A percentile compares a stretch with the other conserved stretches of the same genome.
phyloP scores from a whole-genome alignment of 1,140 invertebrate species.

The Trypoxylus dichotomus region DNA sequence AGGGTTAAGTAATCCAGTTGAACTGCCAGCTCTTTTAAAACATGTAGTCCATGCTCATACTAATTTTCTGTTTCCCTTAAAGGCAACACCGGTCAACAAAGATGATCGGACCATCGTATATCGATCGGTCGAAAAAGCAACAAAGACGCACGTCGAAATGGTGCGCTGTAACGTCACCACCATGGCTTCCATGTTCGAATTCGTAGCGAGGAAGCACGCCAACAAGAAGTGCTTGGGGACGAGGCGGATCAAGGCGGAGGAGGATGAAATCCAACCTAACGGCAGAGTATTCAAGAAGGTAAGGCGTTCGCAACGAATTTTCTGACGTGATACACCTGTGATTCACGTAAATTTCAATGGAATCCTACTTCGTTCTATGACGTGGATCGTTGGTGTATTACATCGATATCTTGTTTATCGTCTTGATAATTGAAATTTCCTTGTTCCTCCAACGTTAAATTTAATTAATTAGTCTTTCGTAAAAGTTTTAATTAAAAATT shows the following conservation, averaged over 20 bases:
- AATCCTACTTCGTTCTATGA: too few species aligned
- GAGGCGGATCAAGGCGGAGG: conserved; percentile 86
- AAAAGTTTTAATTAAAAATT: too few species aligned
- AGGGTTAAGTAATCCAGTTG: too few species aligned
- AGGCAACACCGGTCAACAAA: conserved; percentile 60
- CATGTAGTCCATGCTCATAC: too few species aligned
- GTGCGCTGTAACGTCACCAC: conserved; percentile 79
- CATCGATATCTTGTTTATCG: too few species aligned
- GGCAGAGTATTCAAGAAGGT: conserved; percentile 96
- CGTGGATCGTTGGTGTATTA: too few species aligned
- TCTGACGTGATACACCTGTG: too few species aligned
- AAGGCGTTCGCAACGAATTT: neutral
- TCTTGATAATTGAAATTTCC: too few species aligned
- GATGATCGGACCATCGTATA: conserved; percentile 69
- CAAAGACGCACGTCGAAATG: conserved; percentile 69
- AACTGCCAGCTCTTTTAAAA: too few species aligned
- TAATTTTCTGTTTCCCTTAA: conserved; percentile 33
- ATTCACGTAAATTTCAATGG: neutral
- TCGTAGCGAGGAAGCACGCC: conserved; percentile 71
- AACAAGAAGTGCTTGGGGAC: conserved; percentile 85
- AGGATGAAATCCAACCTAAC: conserved; percentile 91
- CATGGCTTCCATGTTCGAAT: conserved; percentile 83
- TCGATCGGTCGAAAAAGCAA: conserved; percentile 68
- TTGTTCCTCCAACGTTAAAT: too few species aligned
- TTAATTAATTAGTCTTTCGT: too few species aligned